A percentile compares a stretch with the other conserved stretches of the same genome.
Evolutionary conservation across 2,113 vertebrate genomes (phyloP).

Genomic region (Periophthalmodon schlosseri): DNA sequence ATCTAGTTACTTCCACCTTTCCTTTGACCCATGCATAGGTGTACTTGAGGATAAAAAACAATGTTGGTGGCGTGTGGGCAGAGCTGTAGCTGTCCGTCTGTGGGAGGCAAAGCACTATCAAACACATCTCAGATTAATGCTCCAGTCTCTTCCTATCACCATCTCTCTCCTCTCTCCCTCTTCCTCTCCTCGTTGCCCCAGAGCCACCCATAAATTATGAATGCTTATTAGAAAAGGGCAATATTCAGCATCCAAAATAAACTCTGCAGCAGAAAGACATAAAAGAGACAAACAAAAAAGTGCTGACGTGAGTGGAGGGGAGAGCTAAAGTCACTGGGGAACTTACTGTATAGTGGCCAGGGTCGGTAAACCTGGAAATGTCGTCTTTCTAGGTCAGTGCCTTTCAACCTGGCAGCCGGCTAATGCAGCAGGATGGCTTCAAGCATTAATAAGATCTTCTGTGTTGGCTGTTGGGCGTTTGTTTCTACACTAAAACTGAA

Average conservation of each 20-base stretch:
- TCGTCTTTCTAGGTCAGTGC: conserved; percentile 57
- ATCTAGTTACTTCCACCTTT: background rate
- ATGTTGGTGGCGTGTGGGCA: conserved; percentile 37
- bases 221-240: conserved; percentile 81
- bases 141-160: conserved; percentile 57
- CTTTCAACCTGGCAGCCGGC: conserved; percentile 25
- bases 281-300: conserved; percentile 69
- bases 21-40: background rate
- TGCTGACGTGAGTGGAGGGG: conserved; percentile 49
- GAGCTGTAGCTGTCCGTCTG: conserved; percentile 46
- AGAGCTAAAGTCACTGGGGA: conserved; percentile 54
- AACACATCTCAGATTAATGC: conserved; percentile 53
- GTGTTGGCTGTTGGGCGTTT: conserved; percentile 9
- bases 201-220: conserved; percentile 76
- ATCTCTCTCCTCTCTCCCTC: conserved; percentile 25
- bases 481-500: background rate
- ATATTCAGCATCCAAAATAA: conserved; percentile 78
- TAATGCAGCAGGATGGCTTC: conserved; percentile 14
- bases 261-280: conserved; percentile 58
- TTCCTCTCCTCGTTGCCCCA: conserved; percentile 53
- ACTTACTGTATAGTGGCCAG: conserved; percentile 28
- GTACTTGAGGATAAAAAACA: conserved; percentile 17
- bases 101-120: conserved; percentile 56
- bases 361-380: conserved; percentile 45
- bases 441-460: conserved; percentile 11